A percentile compares a stretch with the other conserved stretches of the same genome.
These are phyloP conservation scores for Venusia cambrica DNA, from an alignment of 2,888 invertebrate species.

Conservation along the genomic window DNA sequence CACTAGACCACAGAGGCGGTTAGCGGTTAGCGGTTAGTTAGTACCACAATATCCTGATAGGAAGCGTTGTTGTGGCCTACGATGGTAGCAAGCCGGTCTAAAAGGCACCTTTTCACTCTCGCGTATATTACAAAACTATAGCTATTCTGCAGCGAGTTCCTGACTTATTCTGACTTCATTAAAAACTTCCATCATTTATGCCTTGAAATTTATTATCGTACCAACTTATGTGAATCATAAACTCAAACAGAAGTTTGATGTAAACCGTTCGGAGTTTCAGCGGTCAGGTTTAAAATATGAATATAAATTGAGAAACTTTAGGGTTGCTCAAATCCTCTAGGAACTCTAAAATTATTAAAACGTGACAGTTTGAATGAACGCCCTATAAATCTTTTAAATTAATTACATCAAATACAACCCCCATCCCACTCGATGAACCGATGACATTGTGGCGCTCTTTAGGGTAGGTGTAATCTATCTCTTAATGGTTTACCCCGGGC, in stretches of 20 bases:
- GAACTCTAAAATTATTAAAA: slow-evolving; percentile 71
- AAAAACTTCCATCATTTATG: slow-evolving; percentile 23
- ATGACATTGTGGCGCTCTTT: no score
- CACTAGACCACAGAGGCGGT: no score
- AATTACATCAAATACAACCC: neutral
- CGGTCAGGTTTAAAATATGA: slow-evolving; percentile 72
- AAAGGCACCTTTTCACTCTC: no score
- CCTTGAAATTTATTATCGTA: slow-evolving; percentile 22
- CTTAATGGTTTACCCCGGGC: no score
- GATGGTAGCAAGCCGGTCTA: no score
- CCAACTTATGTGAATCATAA: slow-evolving; percentile 42
- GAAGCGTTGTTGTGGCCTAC: no score
- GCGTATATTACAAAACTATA: no score
- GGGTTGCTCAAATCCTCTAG: slow-evolving; percentile 59
- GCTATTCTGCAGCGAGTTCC: no score
- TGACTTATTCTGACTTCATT: slow-evolving; percentile 13
- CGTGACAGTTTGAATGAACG: slow-evolving; percentile 48
- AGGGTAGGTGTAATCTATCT: no score
- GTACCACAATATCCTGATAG: no score
- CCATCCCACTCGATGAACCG: no score
- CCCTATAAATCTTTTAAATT: slow-evolving; percentile 37
- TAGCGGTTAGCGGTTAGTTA: no score
- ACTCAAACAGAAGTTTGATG: slow-evolving; percentile 51
- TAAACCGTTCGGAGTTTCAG: slow-evolving; percentile 55
- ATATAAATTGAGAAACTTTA: slow-evolving; percentile 75